These are phyloP conservation scores for Noctilio leporinus DNA, from an alignment of 2,113 vertebrate genomes.

Conservation along the genomic window DNA sequence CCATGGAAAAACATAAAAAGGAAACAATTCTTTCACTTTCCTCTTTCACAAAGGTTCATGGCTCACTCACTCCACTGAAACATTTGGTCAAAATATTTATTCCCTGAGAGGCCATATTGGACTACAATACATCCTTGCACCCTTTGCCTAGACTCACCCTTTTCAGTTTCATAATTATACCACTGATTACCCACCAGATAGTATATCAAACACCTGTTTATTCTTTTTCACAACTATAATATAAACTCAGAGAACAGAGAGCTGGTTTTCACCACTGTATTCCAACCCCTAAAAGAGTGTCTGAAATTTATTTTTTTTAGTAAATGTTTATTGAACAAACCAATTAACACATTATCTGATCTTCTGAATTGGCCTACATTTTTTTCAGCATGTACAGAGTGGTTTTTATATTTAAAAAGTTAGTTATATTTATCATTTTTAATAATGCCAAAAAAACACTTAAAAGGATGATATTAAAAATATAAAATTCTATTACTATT, in stretches of 20 bases:
- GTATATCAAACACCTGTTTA: background rate
- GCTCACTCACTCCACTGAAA: background rate
- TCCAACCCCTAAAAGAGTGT: background rate
- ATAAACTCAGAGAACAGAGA: background rate
- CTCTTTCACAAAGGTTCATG: background rate
- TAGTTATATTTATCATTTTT: background rate
- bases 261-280: background rate
- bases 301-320: background rate
- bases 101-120: background rate
- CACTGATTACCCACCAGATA: background rate
- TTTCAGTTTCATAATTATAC: background rate
- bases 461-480: background rate
- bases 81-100: background rate
- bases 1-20: background rate
- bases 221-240: background rate
- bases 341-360: background rate
- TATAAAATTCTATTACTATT: background rate
- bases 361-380: background rate
- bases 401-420: background rate
- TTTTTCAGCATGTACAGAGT: background rate
- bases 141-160: background rate
- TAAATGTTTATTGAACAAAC: background rate
- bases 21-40: background rate
- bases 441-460: background rate
- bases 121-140: fast-evolving